phyloP scores from a whole-genome alignment of 2,113 vertebrate genomes.

The Elgaria multicarinata region DNA sequence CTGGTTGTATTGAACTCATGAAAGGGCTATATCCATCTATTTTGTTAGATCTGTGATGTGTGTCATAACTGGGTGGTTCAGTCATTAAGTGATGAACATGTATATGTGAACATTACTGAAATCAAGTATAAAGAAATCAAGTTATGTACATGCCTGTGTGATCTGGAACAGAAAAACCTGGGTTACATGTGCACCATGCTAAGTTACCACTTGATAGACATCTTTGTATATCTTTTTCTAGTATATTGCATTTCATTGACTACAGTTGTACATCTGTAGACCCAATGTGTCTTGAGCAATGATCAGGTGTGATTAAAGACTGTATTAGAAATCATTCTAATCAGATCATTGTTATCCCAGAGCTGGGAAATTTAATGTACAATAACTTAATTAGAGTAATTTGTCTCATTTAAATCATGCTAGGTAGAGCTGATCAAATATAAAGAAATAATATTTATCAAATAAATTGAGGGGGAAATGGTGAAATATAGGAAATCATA shows the following conservation, averaged over 20 bases:
- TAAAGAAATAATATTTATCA: constrained; percentile 31
- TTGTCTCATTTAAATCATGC: constrained; percentile 37
- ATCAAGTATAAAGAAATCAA: neutral
- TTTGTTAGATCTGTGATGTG: neutral
- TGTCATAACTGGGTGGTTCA: neutral
- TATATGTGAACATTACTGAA: neutral
- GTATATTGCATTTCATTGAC: neutral
- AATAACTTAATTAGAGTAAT: constrained; percentile 39
- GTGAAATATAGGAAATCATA: constrained; percentile 19
- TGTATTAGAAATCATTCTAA: constrained; percentile 24
- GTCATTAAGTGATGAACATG: neutral
- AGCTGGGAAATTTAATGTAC: constrained; percentile 24
- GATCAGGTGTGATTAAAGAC: constrained; percentile 13
- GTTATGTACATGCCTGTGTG: neutral
- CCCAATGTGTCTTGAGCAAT: neutral
- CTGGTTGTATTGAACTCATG: neutral
- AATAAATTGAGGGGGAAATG: constrained; percentile 23
- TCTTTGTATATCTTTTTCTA: neutral
- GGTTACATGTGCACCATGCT: neutral
- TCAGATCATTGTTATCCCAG: constrained; percentile 24
- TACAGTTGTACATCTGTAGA: neutral
- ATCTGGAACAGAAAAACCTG: neutral
- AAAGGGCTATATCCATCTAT: neutral
- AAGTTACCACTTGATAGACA: neutral
- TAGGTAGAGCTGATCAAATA: constrained; percentile 37